These are phyloP conservation scores for Muntiacus muntjak DNA, from an alignment of 2,113 vertebrate species.

Conservation along the genomic window DNA sequence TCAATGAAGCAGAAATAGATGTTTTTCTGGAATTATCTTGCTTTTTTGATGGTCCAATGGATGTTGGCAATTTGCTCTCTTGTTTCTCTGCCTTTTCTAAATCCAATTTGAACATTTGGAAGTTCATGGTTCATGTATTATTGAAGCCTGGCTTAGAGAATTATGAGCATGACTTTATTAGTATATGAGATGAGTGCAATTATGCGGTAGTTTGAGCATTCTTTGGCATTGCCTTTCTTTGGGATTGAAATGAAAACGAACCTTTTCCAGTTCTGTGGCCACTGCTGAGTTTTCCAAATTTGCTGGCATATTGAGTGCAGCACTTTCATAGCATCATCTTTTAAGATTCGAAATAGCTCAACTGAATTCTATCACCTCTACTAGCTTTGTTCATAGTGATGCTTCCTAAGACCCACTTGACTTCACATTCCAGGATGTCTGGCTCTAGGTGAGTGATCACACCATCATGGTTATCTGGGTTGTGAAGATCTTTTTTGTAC, in stretches of 20 bases:
- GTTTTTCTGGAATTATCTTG: not conserved
- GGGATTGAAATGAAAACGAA: not conserved
- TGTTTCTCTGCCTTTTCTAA: not conserved
- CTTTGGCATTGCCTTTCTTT: not conserved
- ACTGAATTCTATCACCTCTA: rapidly evolving
- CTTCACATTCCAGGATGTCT: not conserved
- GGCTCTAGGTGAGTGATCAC: not conserved
- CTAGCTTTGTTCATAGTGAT: not conserved
- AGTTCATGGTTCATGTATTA: rapidly evolving
- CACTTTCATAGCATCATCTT: not conserved
- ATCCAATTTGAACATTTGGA: not conserved
- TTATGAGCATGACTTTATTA: not conserved
- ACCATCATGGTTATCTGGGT: not conserved
- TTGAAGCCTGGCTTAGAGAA: not conserved
- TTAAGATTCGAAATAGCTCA: not conserved
- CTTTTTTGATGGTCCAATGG: not conserved
- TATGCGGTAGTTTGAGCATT: rapidly evolving
- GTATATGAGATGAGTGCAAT: rapidly evolving
- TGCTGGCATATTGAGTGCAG: not conserved
- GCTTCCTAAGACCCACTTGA: not conserved
- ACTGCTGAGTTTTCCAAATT: not conserved
- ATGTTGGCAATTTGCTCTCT: not conserved
- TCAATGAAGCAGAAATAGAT: not conserved
- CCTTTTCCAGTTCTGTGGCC: not conserved
- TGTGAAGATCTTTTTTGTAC: not conserved